These are phyloP conservation scores for Corythornis leucogaster DNA, from an alignment of 2,797 vertebrate species.

Conservation along the genomic window DNA sequence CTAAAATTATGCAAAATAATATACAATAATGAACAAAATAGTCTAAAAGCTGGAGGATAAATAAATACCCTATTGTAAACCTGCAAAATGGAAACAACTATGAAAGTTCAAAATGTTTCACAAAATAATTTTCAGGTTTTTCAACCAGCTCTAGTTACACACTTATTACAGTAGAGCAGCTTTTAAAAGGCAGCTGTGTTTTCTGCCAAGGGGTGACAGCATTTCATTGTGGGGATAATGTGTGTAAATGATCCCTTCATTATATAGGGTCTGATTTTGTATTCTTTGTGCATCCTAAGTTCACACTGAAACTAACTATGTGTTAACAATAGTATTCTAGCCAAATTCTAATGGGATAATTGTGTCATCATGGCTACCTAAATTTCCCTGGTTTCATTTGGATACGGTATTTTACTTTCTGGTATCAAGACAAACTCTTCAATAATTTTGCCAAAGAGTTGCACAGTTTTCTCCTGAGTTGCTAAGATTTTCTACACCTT, in stretches of 20 bases:
- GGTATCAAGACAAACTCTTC: not conserved
- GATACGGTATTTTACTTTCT: not conserved
- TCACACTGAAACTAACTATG: conserved; percentile 25
- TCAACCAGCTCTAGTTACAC: conserved; percentile 1
- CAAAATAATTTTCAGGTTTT: not conserved
- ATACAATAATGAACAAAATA: not conserved
- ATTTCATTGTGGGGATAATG: conserved; percentile 50
- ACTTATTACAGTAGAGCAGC: conserved; percentile 35
- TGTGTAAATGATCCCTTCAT: conserved; percentile 63
- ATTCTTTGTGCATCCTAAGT: conserved; percentile 47
- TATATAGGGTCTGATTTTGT: conserved; percentile 44
- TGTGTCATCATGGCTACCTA: conserved; percentile 3
- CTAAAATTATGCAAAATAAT: not conserved
- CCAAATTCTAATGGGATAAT: conserved; percentile 42
- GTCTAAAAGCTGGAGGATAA: not conserved
- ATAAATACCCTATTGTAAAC: not conserved
- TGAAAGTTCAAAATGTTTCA: conserved; percentile 6
- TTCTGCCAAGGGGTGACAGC: conserved; percentile 43
- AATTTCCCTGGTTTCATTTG: not conserved
- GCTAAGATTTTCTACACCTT: not conserved
- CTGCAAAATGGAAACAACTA: not conserved
- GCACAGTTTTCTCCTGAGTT: not conserved
- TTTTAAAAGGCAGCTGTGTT: conserved; percentile 60
- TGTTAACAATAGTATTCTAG: conserved; percentile 26
- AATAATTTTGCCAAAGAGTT: not conserved